phyloP scores from a whole-genome alignment of 2,797 vertebrate genomes.

The Trachops cirrhosus region DNA sequence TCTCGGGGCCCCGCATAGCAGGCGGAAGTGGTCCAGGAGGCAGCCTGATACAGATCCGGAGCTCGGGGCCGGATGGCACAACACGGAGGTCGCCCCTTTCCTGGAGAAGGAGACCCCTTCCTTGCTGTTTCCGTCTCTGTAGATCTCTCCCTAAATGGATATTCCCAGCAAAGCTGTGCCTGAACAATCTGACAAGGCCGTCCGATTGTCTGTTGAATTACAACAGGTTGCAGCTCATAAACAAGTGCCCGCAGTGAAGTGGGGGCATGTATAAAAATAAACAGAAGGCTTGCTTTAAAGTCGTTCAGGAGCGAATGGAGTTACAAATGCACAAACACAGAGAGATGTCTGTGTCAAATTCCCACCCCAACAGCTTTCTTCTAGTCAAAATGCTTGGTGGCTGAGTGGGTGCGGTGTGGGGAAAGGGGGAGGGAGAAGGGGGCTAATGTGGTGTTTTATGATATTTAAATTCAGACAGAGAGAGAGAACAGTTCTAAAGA shows the following conservation, averaged over 20 bases:
- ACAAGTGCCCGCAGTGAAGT: constrained; percentile 55
- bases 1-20: background rate
- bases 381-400: constrained; percentile 42
- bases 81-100: background rate
- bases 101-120: background rate
- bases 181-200: background rate
- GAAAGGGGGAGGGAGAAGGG: constrained; percentile 16
- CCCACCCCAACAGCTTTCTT: constrained; percentile 68
- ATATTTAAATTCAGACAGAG: constrained; percentile 46
- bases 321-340: constrained; percentile 73
- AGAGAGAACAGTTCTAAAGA: background rate
- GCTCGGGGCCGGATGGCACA: background rate
- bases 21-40: background rate
- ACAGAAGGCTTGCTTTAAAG: constrained; percentile 48
- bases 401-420: constrained; percentile 64
- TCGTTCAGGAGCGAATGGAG: constrained; percentile 34
- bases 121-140: background rate
- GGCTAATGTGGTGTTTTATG: constrained; percentile 47
- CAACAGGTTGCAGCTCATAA: constrained; percentile 54
- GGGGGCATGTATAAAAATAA: constrained; percentile 64
- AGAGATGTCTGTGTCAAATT: constrained; percentile 64
- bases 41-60: background rate
- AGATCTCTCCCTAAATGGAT: background rate
- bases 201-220: background rate
- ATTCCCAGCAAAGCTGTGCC: background rate